A percentile compares a stretch with the other conserved stretches of the same genome.
Evolutionary conservation across 2,797 vertebrate species (phyloP).

Genomic region (Heterohyrax brucei): DNA sequence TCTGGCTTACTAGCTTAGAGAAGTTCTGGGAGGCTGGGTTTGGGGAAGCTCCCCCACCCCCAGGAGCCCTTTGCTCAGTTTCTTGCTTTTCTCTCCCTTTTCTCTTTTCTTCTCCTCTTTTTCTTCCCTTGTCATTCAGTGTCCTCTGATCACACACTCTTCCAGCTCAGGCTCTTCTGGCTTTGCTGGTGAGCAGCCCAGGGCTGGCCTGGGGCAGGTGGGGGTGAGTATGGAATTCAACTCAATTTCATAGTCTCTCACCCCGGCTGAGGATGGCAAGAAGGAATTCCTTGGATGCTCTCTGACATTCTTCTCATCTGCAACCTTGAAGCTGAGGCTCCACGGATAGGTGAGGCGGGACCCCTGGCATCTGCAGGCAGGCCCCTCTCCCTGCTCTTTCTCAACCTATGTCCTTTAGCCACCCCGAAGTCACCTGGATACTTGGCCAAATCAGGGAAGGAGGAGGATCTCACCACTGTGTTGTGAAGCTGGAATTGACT

Average conservation of each 20-base stretch:
- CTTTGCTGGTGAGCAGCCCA: background rate
- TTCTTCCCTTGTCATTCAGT: too few species aligned
- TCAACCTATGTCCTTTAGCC: fast-evolving
- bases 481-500: background rate
- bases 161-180: background rate
- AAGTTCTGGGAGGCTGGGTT: background rate
- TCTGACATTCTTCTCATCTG: background rate
- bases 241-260: background rate
- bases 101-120: too few species aligned
- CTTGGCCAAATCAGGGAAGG: background rate
- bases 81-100: background rate
- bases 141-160: background rate
- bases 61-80: background rate
- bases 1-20: background rate
- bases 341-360: too few species aligned
- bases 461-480: background rate
- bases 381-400: background rate
- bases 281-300: too few species aligned
- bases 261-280: background rate
- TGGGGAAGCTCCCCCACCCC: background rate
- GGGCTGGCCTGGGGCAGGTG: background rate
- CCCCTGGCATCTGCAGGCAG: background rate
- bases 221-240: background rate
- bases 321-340: background rate
- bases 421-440: background rate